Evolutionary conservation across 92 coral and sea anemone genomes (phyloP).

Genomic region (Anthopleura xanthogrammica): DNA sequence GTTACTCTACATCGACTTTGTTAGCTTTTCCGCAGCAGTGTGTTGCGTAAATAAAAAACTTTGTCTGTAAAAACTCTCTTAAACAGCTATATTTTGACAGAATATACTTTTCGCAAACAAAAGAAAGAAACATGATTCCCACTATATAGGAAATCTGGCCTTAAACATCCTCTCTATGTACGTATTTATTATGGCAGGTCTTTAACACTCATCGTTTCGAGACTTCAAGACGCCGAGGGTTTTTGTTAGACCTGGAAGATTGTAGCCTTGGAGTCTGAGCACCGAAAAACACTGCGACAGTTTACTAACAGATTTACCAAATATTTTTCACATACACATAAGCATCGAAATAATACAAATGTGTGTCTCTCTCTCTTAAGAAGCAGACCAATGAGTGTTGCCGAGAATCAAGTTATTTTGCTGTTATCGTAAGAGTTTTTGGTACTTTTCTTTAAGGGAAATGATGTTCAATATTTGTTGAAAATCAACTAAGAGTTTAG

Average conservation of each 20-base stretch:
- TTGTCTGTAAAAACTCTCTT: background rate
- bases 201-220: constrained; percentile 20
- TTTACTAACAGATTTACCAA: background rate
- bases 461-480: background rate
- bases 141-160: background rate
- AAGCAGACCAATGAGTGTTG: background rate
- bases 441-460: background rate
- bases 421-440: background rate
- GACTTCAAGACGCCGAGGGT: constrained; percentile 25
- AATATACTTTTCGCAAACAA: constrained; percentile 3
- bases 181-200: constrained; percentile 31
- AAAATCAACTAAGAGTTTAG: background rate
- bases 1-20: background rate
- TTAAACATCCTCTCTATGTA: constrained; percentile 1
- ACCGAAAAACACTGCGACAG: background rate
- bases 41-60: background rate
- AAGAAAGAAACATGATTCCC: constrained; percentile 17
- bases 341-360: too few relatives aligned
- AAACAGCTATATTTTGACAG: background rate
- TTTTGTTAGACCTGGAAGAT: constrained; percentile 1
- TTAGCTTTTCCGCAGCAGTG: too few relatives aligned
- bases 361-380: too few relatives aligned
- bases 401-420: background rate
- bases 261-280: constrained; percentile 25
- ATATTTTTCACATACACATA: background rate